Base-by-base conservation (phyloP, 2,113 vertebrate genomes). In the Lophius piscatorius region DNA sequence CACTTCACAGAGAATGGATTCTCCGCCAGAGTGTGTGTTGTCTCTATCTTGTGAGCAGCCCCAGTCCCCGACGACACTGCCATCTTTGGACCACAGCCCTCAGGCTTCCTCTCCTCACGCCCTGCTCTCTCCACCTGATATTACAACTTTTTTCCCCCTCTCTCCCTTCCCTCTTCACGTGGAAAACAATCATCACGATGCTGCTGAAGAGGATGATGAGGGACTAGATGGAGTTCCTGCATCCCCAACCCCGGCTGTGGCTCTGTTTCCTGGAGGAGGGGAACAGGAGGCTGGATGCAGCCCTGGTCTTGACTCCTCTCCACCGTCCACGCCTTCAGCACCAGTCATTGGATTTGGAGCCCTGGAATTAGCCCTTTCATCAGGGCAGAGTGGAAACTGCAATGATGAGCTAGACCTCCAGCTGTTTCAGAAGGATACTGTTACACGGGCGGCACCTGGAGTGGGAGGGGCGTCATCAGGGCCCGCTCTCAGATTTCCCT, bases 401-500 rank as follows among this genome's bases (percentile, higher is more conserved):
- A 91, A 87, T 11, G 92, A 93, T 9, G 94, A 96, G 75, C 88
- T 96, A 79, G 94, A 96, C 86, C 90, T 95, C 42, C 95, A 95
- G 81, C 91, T 91, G 47, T 95, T 95, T 80, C 94, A 93, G 74
- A 95, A 92, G 75, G 94, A 87, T 58, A 90, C 60, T 33, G 81
- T 84, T 10, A 48, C 76, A 40, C 80, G 85, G 51, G 70, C 83
- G 2, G 18, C 47, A 40, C 63, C 85, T 7, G 83, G 86, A 82
- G 42, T 41, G 45, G 68, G 76, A 73, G 76, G 82, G 67, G 70
- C 42, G 39, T 60, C 80, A 2, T 75, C 87, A 0, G 90, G 90
- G 28, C 83, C 89, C 21, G 72, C 85, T 36, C 76, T 94, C 45
- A 85, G 89, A 60, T 97, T 93, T 69, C 93, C 94, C 0, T 97